Base-by-base conservation (phyloP, 1,140 invertebrate genomes). In the Radopholus similis region DNA sequence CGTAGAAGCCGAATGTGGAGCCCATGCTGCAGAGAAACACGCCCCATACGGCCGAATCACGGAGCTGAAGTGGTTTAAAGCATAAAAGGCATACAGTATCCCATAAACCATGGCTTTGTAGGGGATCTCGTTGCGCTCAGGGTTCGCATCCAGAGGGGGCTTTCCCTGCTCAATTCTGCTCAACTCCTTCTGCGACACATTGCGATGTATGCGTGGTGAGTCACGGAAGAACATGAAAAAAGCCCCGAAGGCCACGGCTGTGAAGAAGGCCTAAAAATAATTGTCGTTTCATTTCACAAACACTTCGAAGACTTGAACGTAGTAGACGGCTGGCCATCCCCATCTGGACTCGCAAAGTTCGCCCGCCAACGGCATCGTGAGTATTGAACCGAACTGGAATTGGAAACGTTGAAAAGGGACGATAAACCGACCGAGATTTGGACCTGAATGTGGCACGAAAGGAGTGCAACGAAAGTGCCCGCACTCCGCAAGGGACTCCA, bases 401-500 rank as follows among this genome's bases (percentile, higher is more conserved):
- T 4, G 6, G 15, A 8, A 47, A 51, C 23, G 30, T 21, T 15
- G 18, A 51, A 51, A 21, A 51, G 30, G 8, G 47, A 51, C 21
- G 13, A 1, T 13, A 42, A 42, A 13, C 18, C 11, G 38, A 1
- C 1, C 1, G 38, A 1, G 11, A 42, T n/a, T 11, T n/a, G 15
- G 26, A 77, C 72, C 66, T 77, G 78, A 59, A 83, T 57, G 51
- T 81, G 68, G 26, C 66, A 64, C 1, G 71, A 75, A 1, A 80
- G 40, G 18, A 83, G 51, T 23, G 81, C 74, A 40, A 80, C 67
- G 49, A 68, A 82, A 28, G 63, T 72, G 13, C 78, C 81, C 28
- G 28, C 58, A 32, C 66, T 64, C 6, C 54, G 54, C 18, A 70
- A 44, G 0, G 81, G 73, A 23, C 75, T 62, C 81, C 81, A 80